phyloP scores from a whole-genome alignment of 2,888 invertebrate genomes.

The Lamellibrachia columna region DNA sequence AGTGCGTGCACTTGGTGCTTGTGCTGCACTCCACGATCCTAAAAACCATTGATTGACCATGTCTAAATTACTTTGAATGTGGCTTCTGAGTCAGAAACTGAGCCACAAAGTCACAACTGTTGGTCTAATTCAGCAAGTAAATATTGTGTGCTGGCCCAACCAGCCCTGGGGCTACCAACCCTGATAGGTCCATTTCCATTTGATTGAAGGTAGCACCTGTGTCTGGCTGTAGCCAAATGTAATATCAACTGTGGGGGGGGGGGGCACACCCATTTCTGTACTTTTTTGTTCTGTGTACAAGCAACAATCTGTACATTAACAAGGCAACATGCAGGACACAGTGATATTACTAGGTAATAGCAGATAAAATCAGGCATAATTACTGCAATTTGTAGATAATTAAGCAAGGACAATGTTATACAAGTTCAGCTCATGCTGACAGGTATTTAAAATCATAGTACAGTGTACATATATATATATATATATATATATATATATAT shows the following conservation, averaged over 20 bases:
- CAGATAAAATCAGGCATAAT: neutral
- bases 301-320: neutral
- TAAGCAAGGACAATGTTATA: neutral
- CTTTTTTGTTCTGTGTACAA: neutral
- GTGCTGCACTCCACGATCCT: neutral
- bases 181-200: neutral
- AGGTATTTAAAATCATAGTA: neutral
- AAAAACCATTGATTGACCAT: neutral
- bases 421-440: neutral
- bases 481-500: too few species aligned
- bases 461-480: too few species aligned
- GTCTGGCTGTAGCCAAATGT: neutral
- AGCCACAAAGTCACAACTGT: neutral
- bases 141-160: neutral
- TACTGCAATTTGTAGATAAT: neutral
- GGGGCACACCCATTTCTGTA: neutral
- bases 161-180: neutral
- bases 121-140: neutral
- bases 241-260: neutral
- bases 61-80: neutral
- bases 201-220: neutral
- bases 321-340: neutral
- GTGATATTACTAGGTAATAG: neutral
- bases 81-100: slow-evolving; percentile 9
- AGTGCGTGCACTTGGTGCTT: neutral